Evolutionary conservation across 2,113 vertebrate genomes (phyloP).

Genomic region (Coptodon rendalli): DNA sequence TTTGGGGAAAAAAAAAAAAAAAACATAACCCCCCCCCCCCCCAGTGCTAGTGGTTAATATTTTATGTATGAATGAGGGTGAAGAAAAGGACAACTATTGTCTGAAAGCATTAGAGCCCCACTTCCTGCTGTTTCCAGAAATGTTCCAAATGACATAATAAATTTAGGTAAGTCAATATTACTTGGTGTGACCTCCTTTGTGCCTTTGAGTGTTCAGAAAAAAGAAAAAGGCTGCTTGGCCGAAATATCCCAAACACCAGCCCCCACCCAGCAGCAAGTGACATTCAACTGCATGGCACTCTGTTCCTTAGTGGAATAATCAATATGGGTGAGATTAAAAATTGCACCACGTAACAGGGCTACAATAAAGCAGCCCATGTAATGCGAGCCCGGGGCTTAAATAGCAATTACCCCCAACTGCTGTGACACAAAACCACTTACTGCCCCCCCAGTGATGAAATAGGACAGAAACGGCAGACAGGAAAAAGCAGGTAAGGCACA

Average conservation of each 20-base stretch:
- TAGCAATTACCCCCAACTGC: constrained; percentile 38
- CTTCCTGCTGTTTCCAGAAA: not conserved
- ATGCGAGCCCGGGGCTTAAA: constrained; percentile 32
- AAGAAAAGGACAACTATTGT: constrained; percentile 30
- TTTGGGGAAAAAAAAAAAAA: no score
- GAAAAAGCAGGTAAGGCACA: not conserved
- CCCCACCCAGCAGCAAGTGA: not conserved
- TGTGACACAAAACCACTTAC: constrained; percentile 30
- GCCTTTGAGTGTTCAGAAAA: not conserved
- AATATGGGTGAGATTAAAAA: constrained; percentile 16
- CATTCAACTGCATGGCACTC: not conserved
- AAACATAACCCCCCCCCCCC: not conserved
- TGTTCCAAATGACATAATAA: not conserved
- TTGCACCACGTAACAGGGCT: not conserved
- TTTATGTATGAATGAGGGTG: constrained; percentile 31
- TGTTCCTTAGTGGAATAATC: constrained; percentile 15
- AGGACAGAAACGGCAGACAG: not conserved
- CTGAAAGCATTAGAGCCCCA: not conserved
- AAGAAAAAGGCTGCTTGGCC: not conserved
- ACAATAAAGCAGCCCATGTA: constrained; percentile 28
- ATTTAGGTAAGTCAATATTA: not conserved
- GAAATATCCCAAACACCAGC: not conserved
- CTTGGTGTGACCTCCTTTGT: constrained; percentile 2
- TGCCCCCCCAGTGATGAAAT: not conserved
- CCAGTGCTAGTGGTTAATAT: constrained; percentile 27